Evolutionary conservation across 2,797 vertebrate genomes (phyloP).

Genomic region (Anabacerthia variegaticeps): DNA sequence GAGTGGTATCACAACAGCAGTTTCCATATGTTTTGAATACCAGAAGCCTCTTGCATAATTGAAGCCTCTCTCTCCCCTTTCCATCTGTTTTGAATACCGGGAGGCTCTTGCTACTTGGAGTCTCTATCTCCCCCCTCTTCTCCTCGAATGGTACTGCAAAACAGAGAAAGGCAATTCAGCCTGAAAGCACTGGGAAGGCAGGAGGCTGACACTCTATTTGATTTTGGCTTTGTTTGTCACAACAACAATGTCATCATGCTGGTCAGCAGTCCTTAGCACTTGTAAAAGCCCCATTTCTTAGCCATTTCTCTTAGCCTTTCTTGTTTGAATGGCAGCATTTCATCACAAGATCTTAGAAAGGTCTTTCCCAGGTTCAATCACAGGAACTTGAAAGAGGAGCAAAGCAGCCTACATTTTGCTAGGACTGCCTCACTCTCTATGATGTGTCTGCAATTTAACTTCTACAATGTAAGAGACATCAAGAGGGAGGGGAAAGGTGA

Average conservation of each 20-base stretch:
- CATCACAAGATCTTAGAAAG: slow-evolving; percentile 45
- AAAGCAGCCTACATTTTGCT: slow-evolving; percentile 19
- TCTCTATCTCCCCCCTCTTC: not conserved
- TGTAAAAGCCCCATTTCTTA: slow-evolving; percentile 2
- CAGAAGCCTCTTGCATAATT: not conserved
- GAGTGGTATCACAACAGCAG: not conserved
- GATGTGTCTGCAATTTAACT: slow-evolving; percentile 12
- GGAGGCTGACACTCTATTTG: not conserved
- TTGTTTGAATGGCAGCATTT: slow-evolving; percentile 39
- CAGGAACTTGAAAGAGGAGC: slow-evolving; percentile 30
- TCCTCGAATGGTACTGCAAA: not conserved
- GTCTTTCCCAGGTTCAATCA: slow-evolving; percentile 34
- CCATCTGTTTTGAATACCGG: not conserved
- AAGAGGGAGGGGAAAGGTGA: slow-evolving; percentile 25
- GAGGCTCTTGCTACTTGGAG: not conserved
- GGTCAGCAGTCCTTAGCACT: not conserved
- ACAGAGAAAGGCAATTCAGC: not conserved
- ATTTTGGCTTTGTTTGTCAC: not conserved
- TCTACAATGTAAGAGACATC: not conserved
- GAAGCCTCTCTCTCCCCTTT: not conserved
- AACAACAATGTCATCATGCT: slow-evolving; percentile 1
- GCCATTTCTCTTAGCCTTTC: not conserved
- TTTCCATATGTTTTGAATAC: not conserved
- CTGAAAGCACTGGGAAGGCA: not conserved
- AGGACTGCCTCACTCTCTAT: not conserved